Evolutionary conservation across 2,113 vertebrate genomes (phyloP).

Genomic region (Raja brachyura): DNA sequence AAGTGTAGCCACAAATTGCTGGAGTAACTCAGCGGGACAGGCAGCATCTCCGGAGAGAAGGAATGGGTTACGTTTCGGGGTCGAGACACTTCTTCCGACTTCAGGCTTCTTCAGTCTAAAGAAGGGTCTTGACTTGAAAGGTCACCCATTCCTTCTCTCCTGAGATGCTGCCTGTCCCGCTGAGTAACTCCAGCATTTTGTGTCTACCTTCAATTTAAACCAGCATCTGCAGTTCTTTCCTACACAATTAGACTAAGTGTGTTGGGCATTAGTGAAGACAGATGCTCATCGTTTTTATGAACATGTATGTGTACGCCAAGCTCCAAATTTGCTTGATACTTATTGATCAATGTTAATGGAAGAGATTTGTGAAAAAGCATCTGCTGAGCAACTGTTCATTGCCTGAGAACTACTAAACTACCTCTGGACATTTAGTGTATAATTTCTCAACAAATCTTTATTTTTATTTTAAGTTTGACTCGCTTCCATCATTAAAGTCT

Average conservation of each 20-base stretch:
- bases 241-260: neutral
- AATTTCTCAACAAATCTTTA: neutral
- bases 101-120: too few relatives aligned
- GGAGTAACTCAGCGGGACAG: too few relatives aligned
- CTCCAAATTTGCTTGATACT: neutral
- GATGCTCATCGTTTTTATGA: neutral
- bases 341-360: neutral
- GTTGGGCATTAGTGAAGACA: neutral
- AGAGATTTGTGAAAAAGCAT: neutral
- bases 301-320: neutral
- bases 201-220: too few relatives aligned
- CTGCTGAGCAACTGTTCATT: neutral
- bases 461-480: neutral
- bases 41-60: neutral
- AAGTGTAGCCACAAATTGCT: too few relatives aligned
- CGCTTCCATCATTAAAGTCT: neutral
- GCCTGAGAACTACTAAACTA: neutral
- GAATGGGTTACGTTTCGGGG: too few relatives aligned
- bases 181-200: too few relatives aligned
- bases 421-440: too few relatives aligned
- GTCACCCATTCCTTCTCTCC: too few relatives aligned
- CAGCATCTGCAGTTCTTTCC: too few relatives aligned
- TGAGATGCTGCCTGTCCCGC: too few relatives aligned
- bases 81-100: too few relatives aligned
- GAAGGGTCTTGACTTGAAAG: too few relatives aligned